A percentile compares a stretch with the other conserved stretches of the same genome.
phyloP scores from a whole-genome alignment of 2,888 invertebrate species.

The Lasius fuliginosus region DNA sequence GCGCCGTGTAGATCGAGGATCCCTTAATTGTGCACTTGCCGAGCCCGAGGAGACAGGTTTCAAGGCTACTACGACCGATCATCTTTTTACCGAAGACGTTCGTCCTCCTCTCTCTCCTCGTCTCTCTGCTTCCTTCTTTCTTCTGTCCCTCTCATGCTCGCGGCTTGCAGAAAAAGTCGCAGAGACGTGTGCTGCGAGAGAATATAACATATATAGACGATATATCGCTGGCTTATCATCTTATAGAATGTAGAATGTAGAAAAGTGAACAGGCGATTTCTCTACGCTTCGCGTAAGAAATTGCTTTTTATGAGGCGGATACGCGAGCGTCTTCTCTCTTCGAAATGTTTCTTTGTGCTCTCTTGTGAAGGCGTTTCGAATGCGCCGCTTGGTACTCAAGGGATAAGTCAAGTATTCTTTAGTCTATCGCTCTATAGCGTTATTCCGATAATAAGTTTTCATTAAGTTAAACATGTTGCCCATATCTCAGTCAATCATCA shows the following conservation, averaged over 20 bases:
- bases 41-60: slow-evolving; percentile 73
- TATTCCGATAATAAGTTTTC: not conserved
- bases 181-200: slow-evolving; percentile 39
- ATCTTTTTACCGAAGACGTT: slow-evolving; percentile 62
- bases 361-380: slow-evolving; percentile 41
- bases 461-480: not conserved
- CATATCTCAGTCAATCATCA: not conserved
- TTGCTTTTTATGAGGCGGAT: slow-evolving; percentile 48
- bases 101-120: not conserved
- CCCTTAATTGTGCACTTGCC: slow-evolving; percentile 64
- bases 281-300: slow-evolving; percentile 42
- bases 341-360: slow-evolving; percentile 48
- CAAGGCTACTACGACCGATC: slow-evolving; percentile 74
- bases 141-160: slow-evolving; percentile 15
- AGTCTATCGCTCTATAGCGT: not conserved
- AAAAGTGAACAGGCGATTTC: slow-evolving; percentile 52
- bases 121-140: not conserved
- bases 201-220: slow-evolving; percentile 52
- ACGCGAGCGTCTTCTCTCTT: slow-evolving; percentile 36
- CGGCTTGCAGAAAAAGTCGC: slow-evolving; percentile 49
- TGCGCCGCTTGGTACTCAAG: slow-evolving; percentile 6
- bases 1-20: slow-evolving; percentile 76
- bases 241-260: slow-evolving; percentile 50
- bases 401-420: slow-evolving; percentile 31
- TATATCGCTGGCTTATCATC: slow-evolving; percentile 55